Percentiles rank a stretch among this genome's conserved stretches.
Evolutionary conservation across 37 sponge, comb jelly and placozoan genomes (phyloP).

Genomic region (Aphrocallistes beatrix): DNA sequence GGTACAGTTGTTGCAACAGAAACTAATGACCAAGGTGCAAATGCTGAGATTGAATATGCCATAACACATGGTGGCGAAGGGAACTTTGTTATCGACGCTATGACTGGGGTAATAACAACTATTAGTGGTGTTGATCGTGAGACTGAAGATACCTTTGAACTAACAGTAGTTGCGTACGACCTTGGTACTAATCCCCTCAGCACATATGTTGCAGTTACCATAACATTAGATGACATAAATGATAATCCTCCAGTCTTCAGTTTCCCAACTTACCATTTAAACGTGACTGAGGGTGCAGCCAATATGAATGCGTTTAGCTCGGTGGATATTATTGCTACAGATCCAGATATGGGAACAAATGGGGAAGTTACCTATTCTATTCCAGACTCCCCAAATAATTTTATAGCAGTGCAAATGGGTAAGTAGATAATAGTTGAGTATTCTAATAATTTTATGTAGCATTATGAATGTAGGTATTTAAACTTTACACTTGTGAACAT

Average conservation of each 20-base stretch:
- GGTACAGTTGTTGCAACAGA: not conserved
- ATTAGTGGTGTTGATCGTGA: not conserved
- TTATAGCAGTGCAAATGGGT: no score
- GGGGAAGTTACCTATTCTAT: not conserved
- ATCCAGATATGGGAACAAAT: not conserved
- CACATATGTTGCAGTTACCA: not conserved
- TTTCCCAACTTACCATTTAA: not conserved
- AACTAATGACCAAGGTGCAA: not conserved
- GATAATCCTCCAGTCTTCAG: not conserved
- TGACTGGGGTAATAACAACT: not conserved
- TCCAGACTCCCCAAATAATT: no score
- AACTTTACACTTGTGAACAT: no score
- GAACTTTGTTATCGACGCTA: not conserved
- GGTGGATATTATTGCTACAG: not conserved
- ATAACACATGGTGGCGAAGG: conserved; percentile 10
- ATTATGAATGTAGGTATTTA: no score
- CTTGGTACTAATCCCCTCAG: not conserved
- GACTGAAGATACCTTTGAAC: not conserved
- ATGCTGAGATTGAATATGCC: not conserved
- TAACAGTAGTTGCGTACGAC: not conserved
- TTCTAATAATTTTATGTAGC: no score
- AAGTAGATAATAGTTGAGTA: no score
- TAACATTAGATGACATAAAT: not conserved
- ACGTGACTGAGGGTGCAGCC: not conserved
- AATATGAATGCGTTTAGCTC: not conserved